Evolutionary conservation across 2,113 vertebrate species (phyloP), one percentile per base, ranked within the genome.

Genomic region (Onychorhynchus coronatus): DNA sequence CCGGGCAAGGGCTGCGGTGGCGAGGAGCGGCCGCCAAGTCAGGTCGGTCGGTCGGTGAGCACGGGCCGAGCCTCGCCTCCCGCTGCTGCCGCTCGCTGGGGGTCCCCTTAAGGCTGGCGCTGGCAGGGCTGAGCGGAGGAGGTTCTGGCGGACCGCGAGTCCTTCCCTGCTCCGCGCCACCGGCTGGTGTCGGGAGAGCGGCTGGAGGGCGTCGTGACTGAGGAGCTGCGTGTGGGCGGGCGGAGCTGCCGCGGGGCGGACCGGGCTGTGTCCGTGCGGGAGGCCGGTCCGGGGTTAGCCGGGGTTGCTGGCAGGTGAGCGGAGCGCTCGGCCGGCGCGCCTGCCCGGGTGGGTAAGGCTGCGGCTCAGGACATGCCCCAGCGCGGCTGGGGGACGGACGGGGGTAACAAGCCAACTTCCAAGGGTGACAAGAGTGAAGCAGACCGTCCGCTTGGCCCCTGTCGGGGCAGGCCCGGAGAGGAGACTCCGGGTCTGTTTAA

Each of bases 291-390:
- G 50, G 81, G 42, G 66, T 65, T 0, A 49, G 21, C 21, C 37
- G 74, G 47, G 41, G 49, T 75, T 11, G 50, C 44, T 12, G 49
- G 6, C 62, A 11, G 67, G 67, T 37, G 82, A 92, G 63, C 73
- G n/a, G 37, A 63, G 47, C 30, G 72, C 82, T 30, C 59, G 39
- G 53, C 47, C 33, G 25, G 80, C 41, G 8, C 21, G 10, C 22
- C 35, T 35, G 41, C 76, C 58, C 18, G n/a, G 12, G 28, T 11
- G 17, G 44, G 63, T 2, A 14, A 3, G 55, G 71, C 55, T 11
- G 74, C 25, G 8, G 47, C 37, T 3, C n/a, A 0, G 67, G 33
- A 18, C 23, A 0, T 39, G n/a, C 6, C 8, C 6, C 35, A 1
- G 82, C 22, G 37, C 31, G 3, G 39, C 17, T 4, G 1, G 42